A percentile compares a stretch with the other conserved stretches of the same genome.
These are phyloP conservation scores for Psix sp. DNA, from an alignment of 1,140 invertebrate species.

Conservation along the genomic window DNA sequence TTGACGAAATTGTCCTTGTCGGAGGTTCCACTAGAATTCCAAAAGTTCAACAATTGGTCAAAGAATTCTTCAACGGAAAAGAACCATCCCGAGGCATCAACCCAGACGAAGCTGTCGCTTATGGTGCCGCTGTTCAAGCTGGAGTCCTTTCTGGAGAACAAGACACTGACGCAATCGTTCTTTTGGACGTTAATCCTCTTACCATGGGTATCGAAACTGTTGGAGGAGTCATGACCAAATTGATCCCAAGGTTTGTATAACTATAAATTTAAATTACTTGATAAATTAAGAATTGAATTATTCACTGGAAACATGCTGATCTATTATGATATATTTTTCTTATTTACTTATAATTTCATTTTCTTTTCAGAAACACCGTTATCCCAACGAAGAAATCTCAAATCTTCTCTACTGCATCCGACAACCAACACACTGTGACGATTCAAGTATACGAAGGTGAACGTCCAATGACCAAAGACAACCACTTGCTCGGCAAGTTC, in stretches of 20 bases:
- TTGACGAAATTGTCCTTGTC: constrained; percentile 99
- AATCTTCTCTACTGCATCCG: constrained; percentile 99
- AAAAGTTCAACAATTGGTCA: constrained; percentile 98
- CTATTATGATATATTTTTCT: too few species aligned
- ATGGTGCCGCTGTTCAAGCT: constrained; percentile 99
- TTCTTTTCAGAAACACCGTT: constrained; percentile 89
- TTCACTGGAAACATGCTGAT: too few species aligned
- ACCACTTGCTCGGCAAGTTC: constrained; percentile 98
- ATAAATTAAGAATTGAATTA: too few species aligned
- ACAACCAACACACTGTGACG: constrained; percentile 99
- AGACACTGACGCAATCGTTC: constrained; percentile 96
- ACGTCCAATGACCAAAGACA: constrained; percentile 99
- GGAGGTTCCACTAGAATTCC: constrained; percentile 99
- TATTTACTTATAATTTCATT: constrained; percentile 3
- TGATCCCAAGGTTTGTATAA: constrained; percentile 84
- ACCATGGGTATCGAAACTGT: constrained; percentile 99
- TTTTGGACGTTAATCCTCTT: constrained; percentile 98
- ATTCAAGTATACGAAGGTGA: constrained; percentile 99
- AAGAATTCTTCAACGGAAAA: constrained; percentile 99
- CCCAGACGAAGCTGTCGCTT: constrained; percentile 98
- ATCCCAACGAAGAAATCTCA: constrained; percentile 99
- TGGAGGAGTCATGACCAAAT: constrained; percentile 99
- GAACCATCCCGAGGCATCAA: constrained; percentile 99
- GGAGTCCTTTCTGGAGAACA: constrained; percentile 93
- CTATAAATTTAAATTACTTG: too few species aligned